Conservation (phyloP, 2,888 invertebrate genomes). For the Agrotis exclamationis region DNA sequence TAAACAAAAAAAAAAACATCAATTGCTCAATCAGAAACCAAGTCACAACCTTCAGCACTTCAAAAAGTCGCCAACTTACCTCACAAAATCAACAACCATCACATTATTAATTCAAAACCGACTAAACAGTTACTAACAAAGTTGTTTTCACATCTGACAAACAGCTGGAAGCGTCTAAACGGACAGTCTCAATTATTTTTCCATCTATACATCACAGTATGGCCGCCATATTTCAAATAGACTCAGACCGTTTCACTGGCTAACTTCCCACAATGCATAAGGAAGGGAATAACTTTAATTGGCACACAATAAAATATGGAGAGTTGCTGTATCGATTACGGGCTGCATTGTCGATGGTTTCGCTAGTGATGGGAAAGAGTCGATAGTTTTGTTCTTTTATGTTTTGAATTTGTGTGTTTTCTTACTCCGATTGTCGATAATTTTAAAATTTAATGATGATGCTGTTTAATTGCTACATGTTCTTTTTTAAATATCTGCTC, state of each 20-base stretch:
- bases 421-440: constrained; percentile 9
- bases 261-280: constrained; percentile 70
- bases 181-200: constrained; percentile 64
- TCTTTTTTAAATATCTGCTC: neutral
- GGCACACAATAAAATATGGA: constrained; percentile 88
- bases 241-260: constrained; percentile 46
- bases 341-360: constrained; percentile 54
- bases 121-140: constrained; percentile 42
- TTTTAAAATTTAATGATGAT: neutral
- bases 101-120: constrained; percentile 1
- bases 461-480: too few relatives aligned
- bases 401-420: constrained; percentile 21
- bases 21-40: neutral
- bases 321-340: constrained; percentile 81
- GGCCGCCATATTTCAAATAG: constrained; percentile 61
- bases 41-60: neutral
- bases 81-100: neutral
- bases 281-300: constrained; percentile 87
- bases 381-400: constrained; percentile 42
- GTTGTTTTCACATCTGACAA: constrained; percentile 45
- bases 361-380: constrained; percentile 72
- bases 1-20: neutral
- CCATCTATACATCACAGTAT: constrained; percentile 53
- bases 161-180: constrained; percentile 43
- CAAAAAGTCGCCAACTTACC: neutral